phyloP scores from a whole-genome alignment of 2,113 vertebrate species.

The Callospermophilus lateralis region DNA sequence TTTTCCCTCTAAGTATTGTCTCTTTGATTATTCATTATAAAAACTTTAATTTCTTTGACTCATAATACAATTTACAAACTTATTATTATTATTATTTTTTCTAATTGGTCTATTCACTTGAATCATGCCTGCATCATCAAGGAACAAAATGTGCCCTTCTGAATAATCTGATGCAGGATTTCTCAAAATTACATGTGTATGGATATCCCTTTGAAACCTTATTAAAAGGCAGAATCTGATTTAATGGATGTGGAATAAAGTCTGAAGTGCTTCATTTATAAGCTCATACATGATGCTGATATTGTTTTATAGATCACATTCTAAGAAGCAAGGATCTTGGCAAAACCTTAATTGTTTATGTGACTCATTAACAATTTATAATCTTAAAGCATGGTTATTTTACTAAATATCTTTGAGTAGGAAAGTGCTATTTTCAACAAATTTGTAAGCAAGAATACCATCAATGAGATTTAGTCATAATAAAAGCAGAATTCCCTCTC shows the following conservation, averaged over 20 bases:
- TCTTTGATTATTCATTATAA: constrained; percentile 34
- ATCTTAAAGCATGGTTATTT: constrained; percentile 49
- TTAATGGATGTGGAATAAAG: neutral
- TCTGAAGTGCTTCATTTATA: neutral
- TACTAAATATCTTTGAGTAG: neutral
- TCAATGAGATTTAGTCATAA: neutral
- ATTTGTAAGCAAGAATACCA: neutral
- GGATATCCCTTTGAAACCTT: neutral
- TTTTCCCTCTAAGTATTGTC: neutral
- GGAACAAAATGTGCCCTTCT: neutral
- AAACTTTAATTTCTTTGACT: constrained; percentile 49
- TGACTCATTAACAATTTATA: neutral
- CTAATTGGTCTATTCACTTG: neutral
- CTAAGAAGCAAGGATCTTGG: neutral
- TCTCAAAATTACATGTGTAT: constrained; percentile 17
- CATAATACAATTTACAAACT: constrained; percentile 27
- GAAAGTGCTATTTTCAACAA: constrained; percentile 46
- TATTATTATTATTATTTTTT: too few species aligned
- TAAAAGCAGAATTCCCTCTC: neutral
- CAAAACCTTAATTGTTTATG: neutral
- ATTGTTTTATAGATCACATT: neutral
- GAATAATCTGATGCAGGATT: neutral
- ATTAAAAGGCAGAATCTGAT: neutral
- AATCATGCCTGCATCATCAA: neutral
- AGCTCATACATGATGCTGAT: neutral